Base-by-base conservation (phyloP, 2,113 vertebrate genomes). In the Falco punctatus region DNA sequence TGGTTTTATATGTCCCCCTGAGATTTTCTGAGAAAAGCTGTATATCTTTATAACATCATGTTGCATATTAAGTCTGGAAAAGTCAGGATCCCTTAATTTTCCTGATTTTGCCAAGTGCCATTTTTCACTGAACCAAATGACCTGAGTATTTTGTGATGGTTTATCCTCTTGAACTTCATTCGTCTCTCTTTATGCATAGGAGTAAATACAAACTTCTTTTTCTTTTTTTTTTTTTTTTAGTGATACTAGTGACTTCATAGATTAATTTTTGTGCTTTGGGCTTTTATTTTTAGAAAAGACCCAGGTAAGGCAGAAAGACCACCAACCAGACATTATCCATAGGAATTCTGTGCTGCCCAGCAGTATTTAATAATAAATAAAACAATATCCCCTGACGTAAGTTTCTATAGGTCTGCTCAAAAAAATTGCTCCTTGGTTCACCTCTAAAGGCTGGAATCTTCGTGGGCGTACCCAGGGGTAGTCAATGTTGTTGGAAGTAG, bases 391-490 rank as follows among this genome's bases (percentile, higher is more conserved):
- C 30, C 59, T 38, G 48, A 10, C 8, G 5, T 17, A 10, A 54
- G 27, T 9, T 44, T 70, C 32, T 38, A 9, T 7, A 12, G 33
- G 9, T 38, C 58, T 71, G 40, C 35, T 73, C 30, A 33, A 42
- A 26, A 66, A 40, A 18, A 3, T 13, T 13, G 9, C 16, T 61
- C 19, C 46, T 55, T 6, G 28, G 26, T 61, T 79, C 15, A 26
- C 40, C 6, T 0, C 32, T 9, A 1, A 3, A 17, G 11, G 18
- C 13, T 38, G 49, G 42, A 11, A 57, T 33, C 16, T 20, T 32
- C 3, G 15, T 6, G 40, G 69, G 14, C 1, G 3, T 19, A 6
- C 17, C 4, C 6, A 7, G 32, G 3, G 15, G 27, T 23, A 5
- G n/a, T 10, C 35, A 7, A 16, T 1, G 74, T 1, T 18, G 42